phyloP scores from a whole-genome alignment of 2,113 vertebrate species.

The Pterocles orientalis region DNA sequence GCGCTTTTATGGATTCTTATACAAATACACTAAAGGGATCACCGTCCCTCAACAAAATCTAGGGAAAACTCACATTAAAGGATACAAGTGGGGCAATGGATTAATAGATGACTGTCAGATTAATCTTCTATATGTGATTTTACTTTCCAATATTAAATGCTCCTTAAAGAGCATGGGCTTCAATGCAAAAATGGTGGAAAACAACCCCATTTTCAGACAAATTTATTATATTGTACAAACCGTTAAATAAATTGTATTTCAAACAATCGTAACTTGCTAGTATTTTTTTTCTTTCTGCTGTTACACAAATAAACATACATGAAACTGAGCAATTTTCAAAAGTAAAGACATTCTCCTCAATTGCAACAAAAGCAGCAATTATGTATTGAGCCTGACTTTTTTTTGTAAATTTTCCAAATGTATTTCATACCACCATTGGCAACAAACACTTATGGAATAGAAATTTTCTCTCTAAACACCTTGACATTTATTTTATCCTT shows the following conservation, averaged over 20 bases:
- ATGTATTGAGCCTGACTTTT: neutral
- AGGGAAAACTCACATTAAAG: neutral
- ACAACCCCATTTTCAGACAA: neutral
- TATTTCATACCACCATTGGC: neutral
- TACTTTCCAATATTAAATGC: neutral
- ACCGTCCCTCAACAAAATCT: neutral
- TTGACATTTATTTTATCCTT: neutral
- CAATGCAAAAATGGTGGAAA: neutral
- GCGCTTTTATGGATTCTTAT: fast-evolving
- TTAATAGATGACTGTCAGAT: neutral
- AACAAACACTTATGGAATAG: neutral
- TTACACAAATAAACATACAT: neutral
- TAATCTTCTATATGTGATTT: neutral
- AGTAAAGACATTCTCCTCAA: neutral
- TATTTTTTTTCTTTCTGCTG: neutral
- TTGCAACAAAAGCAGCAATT: neutral
- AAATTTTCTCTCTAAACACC: neutral
- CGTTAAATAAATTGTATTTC: neutral
- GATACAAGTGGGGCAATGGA: neutral
- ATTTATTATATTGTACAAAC: neutral
- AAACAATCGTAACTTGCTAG: neutral
- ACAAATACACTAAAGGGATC: neutral
- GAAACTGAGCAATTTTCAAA: neutral
- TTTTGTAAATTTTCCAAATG: neutral
- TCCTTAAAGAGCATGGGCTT: neutral